A percentile compares a stretch with the other conserved stretches of the same genome.
These are phyloP conservation scores for Popillia japonica DNA, from an alignment of 1,140 invertebrate genomes.

Conservation along the genomic window DNA sequence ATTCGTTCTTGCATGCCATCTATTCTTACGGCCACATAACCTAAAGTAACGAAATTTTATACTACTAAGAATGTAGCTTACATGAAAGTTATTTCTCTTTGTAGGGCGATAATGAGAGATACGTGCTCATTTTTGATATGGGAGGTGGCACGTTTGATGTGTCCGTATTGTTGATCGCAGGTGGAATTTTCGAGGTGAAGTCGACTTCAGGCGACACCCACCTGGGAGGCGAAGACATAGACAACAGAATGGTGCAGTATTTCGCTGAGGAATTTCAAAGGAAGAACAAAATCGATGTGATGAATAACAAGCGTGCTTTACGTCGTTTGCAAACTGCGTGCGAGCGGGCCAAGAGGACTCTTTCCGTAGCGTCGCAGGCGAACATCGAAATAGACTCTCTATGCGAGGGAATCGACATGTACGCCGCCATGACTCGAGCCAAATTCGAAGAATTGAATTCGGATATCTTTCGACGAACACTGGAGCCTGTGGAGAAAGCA, in stretches of 20 bases:
- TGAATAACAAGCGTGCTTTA: conserved; percentile 59
- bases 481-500: conserved; percentile 68
- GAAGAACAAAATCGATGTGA: conserved; percentile 57
- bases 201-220: conserved; percentile 70
- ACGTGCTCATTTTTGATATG: conserved; percentile 67
- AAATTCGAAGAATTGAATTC: conserved; percentile 77
- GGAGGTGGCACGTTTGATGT: conserved; percentile 72
- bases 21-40: too few species aligned
- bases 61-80: not conserved
- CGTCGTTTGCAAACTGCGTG: conserved; percentile 69
- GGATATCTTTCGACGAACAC: conserved; percentile 67
- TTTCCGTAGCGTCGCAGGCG: conserved; percentile 78
- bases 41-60: not conserved
- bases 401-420: conserved; percentile 76
- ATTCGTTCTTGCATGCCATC: too few species aligned
- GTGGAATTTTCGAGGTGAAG: conserved; percentile 67
- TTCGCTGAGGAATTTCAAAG: conserved; percentile 66
- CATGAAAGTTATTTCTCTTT: conserved; percentile 60
- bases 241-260: conserved; percentile 85
- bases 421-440: conserved; percentile 75
- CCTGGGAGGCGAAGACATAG: conserved; percentile 79
- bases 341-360: conserved; percentile 81
- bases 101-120: conserved; percentile 65
- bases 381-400: conserved; percentile 77
- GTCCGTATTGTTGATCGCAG: conserved; percentile 75